Conservation (phyloP, 1,140 invertebrate genomes). For the Galleria mellonella region DNA sequence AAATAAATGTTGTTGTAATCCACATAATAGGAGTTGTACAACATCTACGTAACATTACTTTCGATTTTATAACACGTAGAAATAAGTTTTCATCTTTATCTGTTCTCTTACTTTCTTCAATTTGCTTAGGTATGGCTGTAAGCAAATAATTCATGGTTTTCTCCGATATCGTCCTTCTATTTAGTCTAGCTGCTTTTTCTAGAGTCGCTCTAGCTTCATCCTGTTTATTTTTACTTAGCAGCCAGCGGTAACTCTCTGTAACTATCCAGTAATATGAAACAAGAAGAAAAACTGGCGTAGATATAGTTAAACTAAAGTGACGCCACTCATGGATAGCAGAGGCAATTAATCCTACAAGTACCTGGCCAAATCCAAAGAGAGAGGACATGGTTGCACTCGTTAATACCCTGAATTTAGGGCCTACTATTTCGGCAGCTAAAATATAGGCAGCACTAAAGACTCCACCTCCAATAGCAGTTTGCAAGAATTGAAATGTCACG, state of each 20-base stretch:
- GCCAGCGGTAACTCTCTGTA: slow-evolving; percentile 83
- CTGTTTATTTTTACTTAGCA: slow-evolving; percentile 82
- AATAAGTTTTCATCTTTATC: slow-evolving; percentile 28
- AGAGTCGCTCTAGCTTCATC: slow-evolving; percentile 77
- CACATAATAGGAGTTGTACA: slow-evolving; percentile 82
- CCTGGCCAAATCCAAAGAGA: slow-evolving; percentile 83
- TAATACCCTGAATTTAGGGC: slow-evolving; percentile 81
- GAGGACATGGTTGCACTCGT: slow-evolving; percentile 82
- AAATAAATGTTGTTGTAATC: slow-evolving; percentile 84
- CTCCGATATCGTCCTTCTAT: slow-evolving; percentile 76
- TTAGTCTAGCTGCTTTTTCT: slow-evolving; percentile 77
- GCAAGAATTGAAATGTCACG: slow-evolving; percentile 47
- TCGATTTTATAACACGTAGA: slow-evolving; percentile 74
- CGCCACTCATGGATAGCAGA: slow-evolving; percentile 83
- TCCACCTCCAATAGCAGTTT: slow-evolving; percentile 55
- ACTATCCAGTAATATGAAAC: slow-evolving; percentile 78
- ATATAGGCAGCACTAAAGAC: slow-evolving; percentile 58
- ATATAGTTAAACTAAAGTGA: slow-evolving; percentile 78
- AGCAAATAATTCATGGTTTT: slow-evolving; percentile 68
- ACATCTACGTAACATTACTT: slow-evolving; percentile 78
- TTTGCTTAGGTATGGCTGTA: slow-evolving; percentile 36
- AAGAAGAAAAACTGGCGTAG: slow-evolving; percentile 78
- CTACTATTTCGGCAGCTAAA: slow-evolving; percentile 84
- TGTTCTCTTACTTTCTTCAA: slow-evolving; percentile 14
- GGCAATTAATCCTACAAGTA: slow-evolving; percentile 79